Conservation (phyloP, 2,113 vertebrate species). For the Aramus guarauna region DNA sequence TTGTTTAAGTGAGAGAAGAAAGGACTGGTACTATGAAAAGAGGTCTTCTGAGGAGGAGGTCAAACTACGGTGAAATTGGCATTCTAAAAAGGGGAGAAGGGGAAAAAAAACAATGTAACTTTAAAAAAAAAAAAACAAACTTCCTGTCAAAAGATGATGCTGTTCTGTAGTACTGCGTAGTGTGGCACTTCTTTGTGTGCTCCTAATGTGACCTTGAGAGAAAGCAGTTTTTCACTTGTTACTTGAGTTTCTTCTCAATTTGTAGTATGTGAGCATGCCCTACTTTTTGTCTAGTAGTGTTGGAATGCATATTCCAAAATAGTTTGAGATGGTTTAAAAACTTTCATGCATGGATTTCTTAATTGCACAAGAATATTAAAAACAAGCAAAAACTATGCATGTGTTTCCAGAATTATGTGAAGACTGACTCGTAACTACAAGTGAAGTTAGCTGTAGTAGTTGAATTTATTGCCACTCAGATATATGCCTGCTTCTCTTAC, state of each 20-base stretch:
- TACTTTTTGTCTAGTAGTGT: neutral
- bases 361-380: neutral
- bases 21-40: neutral
- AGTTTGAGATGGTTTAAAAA: neutral
- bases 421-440: conserved; percentile 22
- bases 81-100: neutral
- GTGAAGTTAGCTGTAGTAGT: neutral
- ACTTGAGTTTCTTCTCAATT: neutral
- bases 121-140: neutral
- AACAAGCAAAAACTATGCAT: neutral
- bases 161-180: accelerated
- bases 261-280: neutral
- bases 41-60: neutral
- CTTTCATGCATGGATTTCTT: neutral
- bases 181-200: neutral
- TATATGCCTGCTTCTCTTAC: neutral
- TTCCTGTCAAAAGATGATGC: neutral
- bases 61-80: neutral
- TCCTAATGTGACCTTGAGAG: neutral
- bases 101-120: no score
- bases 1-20: neutral
- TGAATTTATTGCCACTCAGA: neutral
- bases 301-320: neutral
- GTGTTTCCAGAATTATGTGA: neutral
- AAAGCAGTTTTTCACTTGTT: neutral